Evolutionary conservation across 1,140 invertebrate genomes (phyloP).

Genomic region (Hycleus phaleratus): DNA sequence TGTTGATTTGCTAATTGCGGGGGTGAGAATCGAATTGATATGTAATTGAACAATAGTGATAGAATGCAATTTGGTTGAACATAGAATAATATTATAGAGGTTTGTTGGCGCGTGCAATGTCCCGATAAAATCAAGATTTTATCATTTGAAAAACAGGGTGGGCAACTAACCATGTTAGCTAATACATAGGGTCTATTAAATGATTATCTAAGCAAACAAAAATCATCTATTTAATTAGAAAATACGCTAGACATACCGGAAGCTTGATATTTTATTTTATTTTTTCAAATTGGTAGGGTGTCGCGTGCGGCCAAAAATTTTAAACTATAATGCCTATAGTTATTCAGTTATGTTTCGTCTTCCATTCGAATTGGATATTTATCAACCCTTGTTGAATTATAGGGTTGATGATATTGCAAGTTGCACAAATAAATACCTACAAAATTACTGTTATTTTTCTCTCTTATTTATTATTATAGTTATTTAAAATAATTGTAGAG

Average conservation of each 20-base stretch:
- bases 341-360: no score
- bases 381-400: conserved; percentile 20
- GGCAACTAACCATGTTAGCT: conserved; percentile 34
- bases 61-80: conserved; percentile 16
- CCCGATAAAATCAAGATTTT: conserved; percentile 28
- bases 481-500: no score
- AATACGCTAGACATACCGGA: conserved; percentile 33
- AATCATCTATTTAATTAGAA: conserved; percentile 44
- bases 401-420: conserved; percentile 10
- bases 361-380: conserved; percentile 3
- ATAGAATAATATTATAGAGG: neutral
- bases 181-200: conserved; percentile 39
- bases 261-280: conserved; percentile 28
- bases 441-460: no score
- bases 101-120: conserved; percentile 25
- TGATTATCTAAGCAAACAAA: conserved; percentile 44
- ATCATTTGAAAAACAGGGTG: conserved; percentile 29
- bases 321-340: conserved; percentile 19
- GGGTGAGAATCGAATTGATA: neutral
- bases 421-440: no score
- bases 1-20: no score
- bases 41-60: conserved; percentile 15
- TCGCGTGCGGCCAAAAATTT: conserved; percentile 27
- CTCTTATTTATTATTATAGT: no score
- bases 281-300: conserved; percentile 5